These are phyloP conservation scores for Bunonema sp. DNA, from an alignment of 2,888 invertebrate genomes.

Conservation along the genomic window DNA sequence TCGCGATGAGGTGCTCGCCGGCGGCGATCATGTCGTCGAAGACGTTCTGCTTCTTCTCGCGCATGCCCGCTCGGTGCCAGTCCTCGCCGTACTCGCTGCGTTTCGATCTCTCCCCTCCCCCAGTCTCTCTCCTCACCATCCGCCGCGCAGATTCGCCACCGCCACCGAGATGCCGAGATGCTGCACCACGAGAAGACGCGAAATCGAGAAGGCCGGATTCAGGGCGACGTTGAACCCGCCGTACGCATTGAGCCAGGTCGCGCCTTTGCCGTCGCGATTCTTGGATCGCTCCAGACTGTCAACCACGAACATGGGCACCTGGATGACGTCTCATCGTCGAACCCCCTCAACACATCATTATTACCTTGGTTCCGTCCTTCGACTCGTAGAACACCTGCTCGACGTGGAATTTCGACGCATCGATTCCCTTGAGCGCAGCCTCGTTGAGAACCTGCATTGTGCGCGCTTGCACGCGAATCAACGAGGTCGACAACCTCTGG, in stretches of 20 bases:
- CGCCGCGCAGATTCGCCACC: constrained; percentile 82
- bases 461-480: too few relatives aligned
- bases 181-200: constrained; percentile 71
- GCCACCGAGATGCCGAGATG: constrained; percentile 75
- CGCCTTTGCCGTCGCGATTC: constrained; percentile 12
- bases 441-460: too few relatives aligned
- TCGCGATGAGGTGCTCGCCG: constrained; percentile 67
- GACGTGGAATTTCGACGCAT: constrained; percentile 63
- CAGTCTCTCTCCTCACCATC: constrained; percentile 57
- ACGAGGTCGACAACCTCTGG: too few relatives aligned
- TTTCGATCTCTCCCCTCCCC: too few relatives aligned
- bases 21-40: constrained; percentile 90
- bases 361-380: constrained; percentile 70
- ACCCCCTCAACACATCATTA: too few relatives aligned
- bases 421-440: too few relatives aligned
- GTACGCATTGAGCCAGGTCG: constrained; percentile 80
- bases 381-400: constrained; percentile 78
- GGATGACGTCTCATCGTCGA: neutral
- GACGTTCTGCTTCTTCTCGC: constrained; percentile 82
- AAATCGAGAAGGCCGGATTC: constrained; percentile 73
- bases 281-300: constrained; percentile 45
- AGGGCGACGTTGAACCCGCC: constrained; percentile 68
- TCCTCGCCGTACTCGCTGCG: constrained; percentile 79
- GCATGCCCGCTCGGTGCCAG: constrained; percentile 84
- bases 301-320: constrained; percentile 77